Percentiles rank a stretch among this genome's conserved stretches.
These are phyloP conservation scores for Aulostomus chinensis DNA, from an alignment of 2,797 vertebrate species.

Conservation along the genomic window DNA sequence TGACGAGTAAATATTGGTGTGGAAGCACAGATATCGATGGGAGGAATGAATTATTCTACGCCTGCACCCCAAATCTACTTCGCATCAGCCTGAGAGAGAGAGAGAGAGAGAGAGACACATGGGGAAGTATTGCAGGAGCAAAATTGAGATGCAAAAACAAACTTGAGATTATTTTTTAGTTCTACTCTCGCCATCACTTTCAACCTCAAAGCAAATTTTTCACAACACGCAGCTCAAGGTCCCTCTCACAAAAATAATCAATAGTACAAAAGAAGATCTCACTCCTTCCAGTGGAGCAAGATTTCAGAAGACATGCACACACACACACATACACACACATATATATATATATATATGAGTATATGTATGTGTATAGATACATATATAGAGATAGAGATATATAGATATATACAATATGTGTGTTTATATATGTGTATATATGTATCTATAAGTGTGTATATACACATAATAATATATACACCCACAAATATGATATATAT, in stretches of 20 bases:
- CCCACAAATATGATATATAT: no score
- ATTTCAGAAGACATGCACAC: conserved; percentile 27
- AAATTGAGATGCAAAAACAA: conserved; percentile 38
- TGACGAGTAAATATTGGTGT: conserved; percentile 54
- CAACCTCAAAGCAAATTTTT: conserved; percentile 23
- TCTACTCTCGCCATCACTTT: conserved; percentile 25
- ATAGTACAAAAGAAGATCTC: conserved; percentile 38
- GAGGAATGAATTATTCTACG: conserved; percentile 50
- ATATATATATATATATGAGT: no score
- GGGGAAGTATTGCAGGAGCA: no score
- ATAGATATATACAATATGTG: no score
- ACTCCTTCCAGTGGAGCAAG: conserved; percentile 26
- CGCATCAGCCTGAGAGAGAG: conserved; percentile 16
- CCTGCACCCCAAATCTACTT: conserved; percentile 42
- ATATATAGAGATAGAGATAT: no score
- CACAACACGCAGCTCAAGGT: conserved; percentile 17
- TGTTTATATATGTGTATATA: no score
- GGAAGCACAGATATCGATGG: conserved; percentile 40
- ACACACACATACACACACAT: no score
- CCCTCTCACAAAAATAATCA: conserved; percentile 32
- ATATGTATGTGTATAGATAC: no score
- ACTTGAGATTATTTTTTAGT: conserved; percentile 20
- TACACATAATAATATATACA: no score
- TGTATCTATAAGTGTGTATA: no score
- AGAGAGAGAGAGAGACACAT: conserved; percentile 1